Conservation (phyloP, 2,113 vertebrate genomes). For the Chrysemys picta region DNA sequence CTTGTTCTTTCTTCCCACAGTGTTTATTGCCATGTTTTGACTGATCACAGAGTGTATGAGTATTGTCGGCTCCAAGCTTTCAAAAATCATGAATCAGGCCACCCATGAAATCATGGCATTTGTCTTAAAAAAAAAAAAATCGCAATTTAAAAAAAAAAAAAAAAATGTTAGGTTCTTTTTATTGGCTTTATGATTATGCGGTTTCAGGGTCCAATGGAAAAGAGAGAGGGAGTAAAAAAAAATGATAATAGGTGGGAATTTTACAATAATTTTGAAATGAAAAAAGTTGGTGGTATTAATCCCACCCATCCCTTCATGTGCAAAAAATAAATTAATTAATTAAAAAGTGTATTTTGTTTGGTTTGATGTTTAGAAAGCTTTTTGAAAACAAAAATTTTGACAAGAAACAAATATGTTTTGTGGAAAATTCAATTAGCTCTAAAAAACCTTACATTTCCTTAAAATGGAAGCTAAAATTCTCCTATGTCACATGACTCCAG, state of each 20-base stretch:
- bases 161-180: neutral
- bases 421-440: neutral
- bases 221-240: neutral
- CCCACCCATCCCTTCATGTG: too few relatives aligned
- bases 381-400: neutral
- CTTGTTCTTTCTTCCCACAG: neutral
- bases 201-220: neutral
- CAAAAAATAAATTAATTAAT: too few relatives aligned
- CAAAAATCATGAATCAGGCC: neutral
- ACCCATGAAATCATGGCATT: neutral
- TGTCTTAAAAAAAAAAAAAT: too few relatives aligned
- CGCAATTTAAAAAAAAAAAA: neutral
- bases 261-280: neutral
- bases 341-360: neutral
- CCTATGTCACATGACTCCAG: neutral
- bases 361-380: neutral
- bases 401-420: neutral
- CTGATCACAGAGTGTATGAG: neutral
- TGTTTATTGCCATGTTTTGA: neutral
- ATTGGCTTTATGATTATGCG: neutral
- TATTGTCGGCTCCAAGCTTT: neutral
- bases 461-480: neutral
- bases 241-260: neutral
- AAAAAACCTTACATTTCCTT: neutral
- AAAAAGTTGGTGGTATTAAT: neutral